phyloP scores from a whole-genome alignment of 2,888 invertebrate genomes.

The Idaea aversata region DNA sequence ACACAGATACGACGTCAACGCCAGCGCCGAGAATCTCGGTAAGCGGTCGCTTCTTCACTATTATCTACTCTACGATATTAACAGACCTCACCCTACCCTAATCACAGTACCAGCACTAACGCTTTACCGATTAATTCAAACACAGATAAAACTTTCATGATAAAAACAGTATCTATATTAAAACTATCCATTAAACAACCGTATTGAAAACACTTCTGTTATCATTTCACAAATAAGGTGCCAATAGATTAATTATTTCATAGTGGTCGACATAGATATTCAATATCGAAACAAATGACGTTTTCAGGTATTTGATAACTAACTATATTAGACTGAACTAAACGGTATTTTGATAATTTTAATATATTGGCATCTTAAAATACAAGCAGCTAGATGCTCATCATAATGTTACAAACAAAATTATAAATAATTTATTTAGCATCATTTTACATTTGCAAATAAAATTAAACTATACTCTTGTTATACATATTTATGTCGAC shows the following conservation, averaged over 20 bases:
- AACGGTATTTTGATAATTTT: not conserved
- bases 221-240: not conserved
- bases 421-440: not conserved
- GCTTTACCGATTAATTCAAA: not conserved
- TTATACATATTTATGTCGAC: not conserved
- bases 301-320: not conserved
- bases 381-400: not conserved
- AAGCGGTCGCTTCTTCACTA: constrained; percentile 38
- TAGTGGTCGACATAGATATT: not conserved
- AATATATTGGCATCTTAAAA: not conserved
- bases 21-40: constrained; percentile 89
- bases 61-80: constrained; percentile 10
- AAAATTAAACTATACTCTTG: not conserved
- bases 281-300: not conserved
- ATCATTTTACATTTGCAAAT: not conserved
- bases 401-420: not conserved
- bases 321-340: not conserved
- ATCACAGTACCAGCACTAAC: constrained; percentile 23
- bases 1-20: constrained; percentile 85
- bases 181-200: not conserved
- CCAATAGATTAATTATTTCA: not conserved
- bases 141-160: not conserved
- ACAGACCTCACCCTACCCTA: constrained; percentile 14
- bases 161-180: not conserved
- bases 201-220: not conserved